These are phyloP conservation scores for Acanthococcus lagerstroemiae DNA, from an alignment of 2,888 invertebrate genomes.

Conservation along the genomic window DNA sequence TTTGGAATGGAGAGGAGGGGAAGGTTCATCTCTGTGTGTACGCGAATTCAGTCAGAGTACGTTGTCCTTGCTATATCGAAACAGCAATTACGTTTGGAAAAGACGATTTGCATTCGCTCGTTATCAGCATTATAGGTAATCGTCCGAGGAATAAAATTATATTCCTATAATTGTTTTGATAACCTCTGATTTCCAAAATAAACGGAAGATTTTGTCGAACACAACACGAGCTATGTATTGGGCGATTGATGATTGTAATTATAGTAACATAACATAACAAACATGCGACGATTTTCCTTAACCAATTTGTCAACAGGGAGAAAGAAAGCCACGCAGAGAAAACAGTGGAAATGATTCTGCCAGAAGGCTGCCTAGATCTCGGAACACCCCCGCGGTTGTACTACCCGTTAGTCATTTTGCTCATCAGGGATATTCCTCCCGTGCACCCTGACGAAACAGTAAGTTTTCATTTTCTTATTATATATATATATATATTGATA, in stretches of 20 bases:
- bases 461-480: conserved; percentile 40
- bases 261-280: neutral
- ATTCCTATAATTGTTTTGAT: too few species aligned
- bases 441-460: conserved; percentile 69
- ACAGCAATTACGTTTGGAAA: too few species aligned
- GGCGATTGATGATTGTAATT: neutral
- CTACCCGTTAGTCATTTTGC: conserved; percentile 66
- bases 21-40: too few species aligned
- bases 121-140: too few species aligned
- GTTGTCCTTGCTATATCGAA: too few species aligned
- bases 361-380: conserved; percentile 51
- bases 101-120: too few species aligned
- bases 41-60: too few species aligned
- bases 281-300: conserved; percentile 38
- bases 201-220: too few species aligned
- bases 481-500: neutral
- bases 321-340: conserved; percentile 55
- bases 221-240: too few species aligned
- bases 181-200: too few species aligned
- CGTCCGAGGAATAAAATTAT: too few species aligned
- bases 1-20: too few species aligned
- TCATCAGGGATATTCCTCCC: conserved; percentile 53
- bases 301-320: conserved; percentile 45
- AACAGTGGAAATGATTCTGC: conserved; percentile 52
- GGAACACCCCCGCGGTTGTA: conserved; percentile 63